Base-by-base conservation (phyloP, 2,113 vertebrate species). In the Oryzias melastigma region DNA sequence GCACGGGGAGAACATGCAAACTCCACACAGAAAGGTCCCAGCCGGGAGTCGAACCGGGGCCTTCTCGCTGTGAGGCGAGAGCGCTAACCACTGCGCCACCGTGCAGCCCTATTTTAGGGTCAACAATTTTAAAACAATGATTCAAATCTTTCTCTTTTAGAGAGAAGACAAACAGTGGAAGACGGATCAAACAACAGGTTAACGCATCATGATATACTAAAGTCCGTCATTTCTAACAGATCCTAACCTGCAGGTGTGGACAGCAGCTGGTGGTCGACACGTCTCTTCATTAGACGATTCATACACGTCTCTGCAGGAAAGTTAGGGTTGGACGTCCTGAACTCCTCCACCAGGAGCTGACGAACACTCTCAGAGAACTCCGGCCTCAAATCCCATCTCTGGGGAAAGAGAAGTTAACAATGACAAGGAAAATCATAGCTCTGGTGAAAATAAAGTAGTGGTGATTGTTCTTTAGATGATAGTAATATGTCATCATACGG, bases 251-350 rank as follows among this genome's bases (percentile, higher is more conserved):
- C 91, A 87, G 92, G 84, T 65, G 82, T 43, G 73, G 69, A 47
- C 2, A 85, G 90, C 58, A 82, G 52, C 22, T 49, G 81, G 56
- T 90, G 65, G 6, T 95, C 92, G 0, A 58, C 61, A 13, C 81
- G 90, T 76, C 88, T 95, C 85, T 91, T 93, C 35, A 95, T 74
- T 71, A 98, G 90, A 58, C 77, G 85, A 29, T 71, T 68, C 67
- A 95, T 90, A 65, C 94, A 92, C 64, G 77, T 91, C 75, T 85
- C 90, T 42, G 86, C 90, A n/a, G 95, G 92, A 80, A 98, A 97
- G 0, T 85, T 65, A 44, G 93, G 90, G 88, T 97, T 96, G n/a
- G 81, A 92, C 20, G 65, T 68, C 14, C 52, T 45, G 18, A 98
- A 91, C 87, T 98, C 95, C 52, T 95, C 92, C 16, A 95, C 73